phyloP scores from a whole-genome alignment of 2,888 invertebrate species.

The Ditula angustiorana region DNA sequence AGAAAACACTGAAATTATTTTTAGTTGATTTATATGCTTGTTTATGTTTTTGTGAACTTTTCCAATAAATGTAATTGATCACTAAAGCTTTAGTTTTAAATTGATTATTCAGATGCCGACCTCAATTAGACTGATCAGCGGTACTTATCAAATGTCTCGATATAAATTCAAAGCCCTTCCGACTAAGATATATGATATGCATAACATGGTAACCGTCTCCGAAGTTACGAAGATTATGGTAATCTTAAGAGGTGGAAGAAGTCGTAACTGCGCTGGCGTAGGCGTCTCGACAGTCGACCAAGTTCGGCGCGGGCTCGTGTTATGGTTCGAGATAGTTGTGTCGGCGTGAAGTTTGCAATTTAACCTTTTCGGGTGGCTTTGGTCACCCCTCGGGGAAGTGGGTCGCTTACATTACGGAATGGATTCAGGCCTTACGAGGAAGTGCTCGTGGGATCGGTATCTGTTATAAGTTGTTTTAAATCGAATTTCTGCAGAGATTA shows the following conservation, averaged over 20 bases:
- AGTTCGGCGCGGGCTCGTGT: conserved; percentile 20
- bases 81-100: background rate
- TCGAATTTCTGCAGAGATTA: conserved; percentile 34
- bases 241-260: conserved; percentile 32
- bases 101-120: background rate
- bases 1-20: background rate
- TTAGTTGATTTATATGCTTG: background rate
- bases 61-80: background rate
- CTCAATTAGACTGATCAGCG: background rate
- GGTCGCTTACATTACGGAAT: conserved; percentile 68
- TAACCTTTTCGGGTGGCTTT: conserved; percentile 62
- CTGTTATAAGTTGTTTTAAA: conserved; percentile 40
- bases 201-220: conserved; percentile 34
- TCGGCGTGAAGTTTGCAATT: conserved; percentile 57
- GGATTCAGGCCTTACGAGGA: conserved; percentile 55
- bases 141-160: conserved; percentile 4
- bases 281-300: too few species aligned
- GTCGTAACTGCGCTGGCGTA: conserved; percentile 21
- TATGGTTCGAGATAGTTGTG: conserved; percentile 48
- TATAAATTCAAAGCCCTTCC: conserved; percentile 29
- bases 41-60: background rate
- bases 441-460: conserved; percentile 42
- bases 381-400: conserved; percentile 53
- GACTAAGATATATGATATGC: conserved; percentile 25
- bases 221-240: conserved; percentile 37